Evolutionary conservation across 1,140 invertebrate genomes (phyloP), one percentile per base, ranked within the genome.

Genomic region (Heliconius nattereri): DNA sequence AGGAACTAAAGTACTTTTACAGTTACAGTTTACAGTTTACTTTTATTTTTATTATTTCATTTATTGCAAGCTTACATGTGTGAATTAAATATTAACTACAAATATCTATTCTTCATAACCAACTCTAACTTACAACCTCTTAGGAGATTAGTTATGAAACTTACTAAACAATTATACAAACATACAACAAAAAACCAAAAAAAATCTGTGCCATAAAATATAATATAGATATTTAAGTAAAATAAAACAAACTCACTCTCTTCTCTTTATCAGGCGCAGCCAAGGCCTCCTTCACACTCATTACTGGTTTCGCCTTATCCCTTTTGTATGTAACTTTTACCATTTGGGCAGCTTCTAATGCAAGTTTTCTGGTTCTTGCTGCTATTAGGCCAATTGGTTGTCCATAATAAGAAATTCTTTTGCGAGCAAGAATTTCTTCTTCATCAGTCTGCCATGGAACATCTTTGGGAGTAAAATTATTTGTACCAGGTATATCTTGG

Each of bases 401-500:
- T 0, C 97, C 96, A 73, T 97, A 96, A 86, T 96, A 97, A 1
- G 90, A 86, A 0, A 97, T 94, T 7, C 85, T 91, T 11, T 89
- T 93, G 32, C 87, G 87, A 60, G 95, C 95, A 54, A 96, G 92
- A n/a, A 96, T 94, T 84, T 96, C 95, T 86, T 95, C 95, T 37
- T 94, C 91, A 0, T 76, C 80, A 2, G 82, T 80, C 26, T 86
- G 80, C 81, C 81, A 87, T 0, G 89, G 87, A 8, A 90, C 78
- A 7, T 85, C 85, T 0, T 60, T 60, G 1, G 92, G 89, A 1
- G 91, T 95, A 74, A 95, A 96, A 7, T 90, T 85, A 89, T 98
- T 98, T 70, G 92, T 93, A 0, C 97, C 97, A 1, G 97, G 97
- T 35, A 98, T 95, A 89, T 98, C 97, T 85, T 96, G 96, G 2